Conservation (phyloP, 2,113 vertebrate species). For the Pluvianellus socialis region DNA sequence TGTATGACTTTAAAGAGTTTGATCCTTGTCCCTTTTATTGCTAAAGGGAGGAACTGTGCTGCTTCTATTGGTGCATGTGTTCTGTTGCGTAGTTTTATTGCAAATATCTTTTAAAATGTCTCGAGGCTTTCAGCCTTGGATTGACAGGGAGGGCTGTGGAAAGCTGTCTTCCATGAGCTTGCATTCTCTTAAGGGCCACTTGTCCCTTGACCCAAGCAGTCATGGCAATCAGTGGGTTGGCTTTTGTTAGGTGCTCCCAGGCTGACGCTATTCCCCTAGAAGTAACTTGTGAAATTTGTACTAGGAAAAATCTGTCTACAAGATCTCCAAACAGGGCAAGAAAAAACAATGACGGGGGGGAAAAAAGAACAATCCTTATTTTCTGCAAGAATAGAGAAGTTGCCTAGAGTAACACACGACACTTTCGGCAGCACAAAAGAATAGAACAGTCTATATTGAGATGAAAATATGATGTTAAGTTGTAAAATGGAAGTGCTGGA, state of each 20-base stretch:
- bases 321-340: neutral
- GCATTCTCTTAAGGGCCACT: neutral
- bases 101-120: neutral
- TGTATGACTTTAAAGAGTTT: neutral
- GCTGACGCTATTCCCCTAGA: neutral
- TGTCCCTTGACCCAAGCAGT: neutral
- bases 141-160: neutral
- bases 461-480: neutral
- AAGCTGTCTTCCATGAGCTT: neutral
- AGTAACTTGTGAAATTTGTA: neutral
- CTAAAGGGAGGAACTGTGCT: neutral
- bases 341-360: neutral
- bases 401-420: neutral
- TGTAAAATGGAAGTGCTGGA: neutral
- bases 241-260: neutral
- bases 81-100: neutral
- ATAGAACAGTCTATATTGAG: neutral
- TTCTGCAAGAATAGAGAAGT: neutral
- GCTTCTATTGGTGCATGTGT: neutral
- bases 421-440: neutral
- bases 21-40: neutral
- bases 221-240: neutral
- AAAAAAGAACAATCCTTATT: neutral
- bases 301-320: neutral
- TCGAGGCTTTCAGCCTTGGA: neutral